Evolutionary conservation across 2,113 vertebrate genomes (phyloP), one percentile per base, ranked within the genome.

Genomic region (Triplophysa siluroides): DNA sequence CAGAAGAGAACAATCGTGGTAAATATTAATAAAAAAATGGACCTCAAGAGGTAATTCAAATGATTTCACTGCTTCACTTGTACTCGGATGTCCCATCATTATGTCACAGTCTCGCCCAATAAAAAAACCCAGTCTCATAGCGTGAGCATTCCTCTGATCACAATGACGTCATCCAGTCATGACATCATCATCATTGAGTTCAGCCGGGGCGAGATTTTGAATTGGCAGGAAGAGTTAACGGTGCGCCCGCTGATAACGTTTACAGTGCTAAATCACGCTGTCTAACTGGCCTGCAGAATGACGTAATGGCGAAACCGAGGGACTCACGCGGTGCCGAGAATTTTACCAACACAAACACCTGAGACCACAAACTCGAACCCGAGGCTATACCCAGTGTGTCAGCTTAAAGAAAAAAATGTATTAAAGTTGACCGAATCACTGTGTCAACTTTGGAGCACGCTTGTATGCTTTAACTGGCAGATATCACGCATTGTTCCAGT

Each of bases 281-380:
- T 91, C 91, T 93, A 90, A 90, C 88, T 88, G 88, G 88, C 85
- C 92, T 89, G 93, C 92, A 91, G 89, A 89, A 92, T 97, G 95
- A 98, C 95, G 93, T 97, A 92, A 96, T 88, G 91, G 86, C 79
- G 84, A 89, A 78, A 83, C 86, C 85, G 78, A 16, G 85, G 88
- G 85, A 82, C 87, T 88, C 78, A 81, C 18, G 33, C 18, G 69
- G 38, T 58, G 67, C 52, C 58, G 23, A 19, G n/a, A 70, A 38
- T 75, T 47, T 63, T 26, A 75, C 58, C 21, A 73, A 60, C 54
- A 19, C 56, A 45, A 63, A 75, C 56, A 75, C 41, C 21, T 14
- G 24, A 29, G 58, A 63, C 18, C 38, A 45, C 41, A 75, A 13
- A 60, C 11, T 12, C 8, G 3, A n/a, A 12, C 13, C 38, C 21